phyloP scores from a whole-genome alignment of 2,113 vertebrate species.

The Ammospiza nelsoni region DNA sequence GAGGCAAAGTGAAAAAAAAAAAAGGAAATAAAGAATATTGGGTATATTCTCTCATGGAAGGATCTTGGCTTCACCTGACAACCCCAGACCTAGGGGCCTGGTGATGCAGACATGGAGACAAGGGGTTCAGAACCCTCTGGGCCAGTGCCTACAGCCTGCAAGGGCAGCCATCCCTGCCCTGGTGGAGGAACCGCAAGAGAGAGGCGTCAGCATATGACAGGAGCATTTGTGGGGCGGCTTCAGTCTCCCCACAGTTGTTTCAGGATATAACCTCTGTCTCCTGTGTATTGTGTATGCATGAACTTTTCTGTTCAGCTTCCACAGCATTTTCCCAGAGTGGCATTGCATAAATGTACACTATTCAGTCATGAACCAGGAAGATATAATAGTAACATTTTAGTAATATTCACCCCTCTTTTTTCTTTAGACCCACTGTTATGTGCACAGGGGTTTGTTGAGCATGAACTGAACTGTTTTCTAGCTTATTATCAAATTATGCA shows the following conservation, averaged over 20 bases:
- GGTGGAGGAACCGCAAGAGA: accelerated
- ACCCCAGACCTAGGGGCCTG: accelerated
- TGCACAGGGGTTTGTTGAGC: background rate
- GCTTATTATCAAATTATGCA: background rate
- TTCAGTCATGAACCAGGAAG: background rate
- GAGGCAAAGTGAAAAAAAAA: background rate
- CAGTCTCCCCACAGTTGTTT: background rate
- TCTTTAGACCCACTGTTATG: background rate
- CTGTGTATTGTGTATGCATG: background rate
- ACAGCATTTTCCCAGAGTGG: background rate
- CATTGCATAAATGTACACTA: background rate
- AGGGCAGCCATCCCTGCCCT: background rate
- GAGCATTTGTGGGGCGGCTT: background rate
- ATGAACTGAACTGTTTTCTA: background rate
- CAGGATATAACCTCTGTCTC: background rate
- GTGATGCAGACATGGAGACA: background rate
- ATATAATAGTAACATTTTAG: background rate
- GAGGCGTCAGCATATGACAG: background rate
- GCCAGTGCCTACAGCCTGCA: background rate
- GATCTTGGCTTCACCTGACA: background rate
- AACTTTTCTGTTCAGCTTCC: background rate
- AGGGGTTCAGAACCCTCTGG: accelerated
- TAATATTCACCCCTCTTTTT: background rate
- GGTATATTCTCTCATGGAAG: background rate
- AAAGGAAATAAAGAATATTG: background rate